These are phyloP conservation scores for Cromileptes altivelis DNA, from an alignment of 2,113 vertebrate species.

Conservation along the genomic window DNA sequence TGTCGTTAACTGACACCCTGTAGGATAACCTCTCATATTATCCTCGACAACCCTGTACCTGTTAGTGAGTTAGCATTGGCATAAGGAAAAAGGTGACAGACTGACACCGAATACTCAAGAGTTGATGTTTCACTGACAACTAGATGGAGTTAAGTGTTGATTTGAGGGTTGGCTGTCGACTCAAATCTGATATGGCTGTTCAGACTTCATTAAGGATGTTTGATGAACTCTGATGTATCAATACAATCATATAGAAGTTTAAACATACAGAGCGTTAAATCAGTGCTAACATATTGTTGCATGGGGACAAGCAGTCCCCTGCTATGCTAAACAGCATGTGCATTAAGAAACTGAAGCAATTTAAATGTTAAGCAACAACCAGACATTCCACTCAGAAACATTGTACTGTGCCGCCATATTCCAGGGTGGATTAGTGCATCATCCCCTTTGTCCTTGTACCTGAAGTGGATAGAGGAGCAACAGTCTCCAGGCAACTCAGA, in stretches of 20 bases:
- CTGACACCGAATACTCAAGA: background rate
- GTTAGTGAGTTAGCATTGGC: too few species aligned
- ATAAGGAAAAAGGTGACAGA: background rate
- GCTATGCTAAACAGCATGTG: background rate
- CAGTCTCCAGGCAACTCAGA: constrained; percentile 73
- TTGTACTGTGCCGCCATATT: constrained; percentile 20
- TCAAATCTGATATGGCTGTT: background rate
- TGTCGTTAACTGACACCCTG: background rate
- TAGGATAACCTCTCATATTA: too few species aligned
- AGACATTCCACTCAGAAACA: constrained; percentile 8
- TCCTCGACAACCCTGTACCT: too few species aligned
- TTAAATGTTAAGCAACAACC: constrained; percentile 3
- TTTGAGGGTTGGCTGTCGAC: background rate
- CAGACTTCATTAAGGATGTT: background rate
- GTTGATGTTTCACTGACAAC: constrained; percentile 3
- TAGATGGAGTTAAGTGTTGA: constrained; percentile 10
- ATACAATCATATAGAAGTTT: background rate
- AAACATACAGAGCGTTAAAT: background rate
- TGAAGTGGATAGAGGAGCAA: constrained; percentile 52
- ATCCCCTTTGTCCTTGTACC: constrained; percentile 63
- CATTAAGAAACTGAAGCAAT: background rate
- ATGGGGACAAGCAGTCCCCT: background rate
- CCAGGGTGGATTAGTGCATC: constrained; percentile 47
- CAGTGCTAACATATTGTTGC: background rate
- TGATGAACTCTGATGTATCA: background rate